Evolutionary conservation across 2,797 vertebrate genomes (phyloP).

Genomic region (Forpus xanthops): DNA sequence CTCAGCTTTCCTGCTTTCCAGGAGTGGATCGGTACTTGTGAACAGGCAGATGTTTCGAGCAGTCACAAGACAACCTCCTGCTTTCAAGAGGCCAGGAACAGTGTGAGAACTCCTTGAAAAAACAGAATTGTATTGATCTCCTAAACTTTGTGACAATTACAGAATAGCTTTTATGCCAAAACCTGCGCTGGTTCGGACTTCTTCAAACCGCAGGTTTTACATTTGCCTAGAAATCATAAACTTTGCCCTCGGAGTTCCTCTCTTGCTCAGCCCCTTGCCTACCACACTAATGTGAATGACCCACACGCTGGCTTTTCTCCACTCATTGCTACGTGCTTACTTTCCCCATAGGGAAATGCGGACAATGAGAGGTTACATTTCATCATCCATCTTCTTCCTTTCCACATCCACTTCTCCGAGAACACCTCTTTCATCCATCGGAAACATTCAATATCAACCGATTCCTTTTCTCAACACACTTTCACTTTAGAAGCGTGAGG

Average conservation of each 20-base stretch:
- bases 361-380: neutral
- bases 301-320: neutral
- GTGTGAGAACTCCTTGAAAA: neutral
- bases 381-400: neutral
- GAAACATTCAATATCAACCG: neutral
- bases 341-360: neutral
- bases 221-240: neutral
- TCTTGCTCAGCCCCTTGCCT: neutral
- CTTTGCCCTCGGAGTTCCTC: neutral
- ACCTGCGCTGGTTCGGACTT: neutral
- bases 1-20: neutral
- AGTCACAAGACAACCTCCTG: neutral
- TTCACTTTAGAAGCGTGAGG: neutral
- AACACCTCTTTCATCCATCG: neutral
- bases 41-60: neutral
- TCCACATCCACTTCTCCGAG: neutral
- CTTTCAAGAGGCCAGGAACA: neutral
- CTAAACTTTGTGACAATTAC: neutral
- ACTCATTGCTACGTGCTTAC: neutral
- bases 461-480: neutral
- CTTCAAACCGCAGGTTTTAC: neutral
- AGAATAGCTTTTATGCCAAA: neutral
- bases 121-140: accelerated
- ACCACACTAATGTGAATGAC: neutral
- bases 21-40: neutral